These are phyloP conservation scores for Gymnosoma rotundatum DNA, from an alignment of 2,888 invertebrate genomes.

Conservation along the genomic window DNA sequence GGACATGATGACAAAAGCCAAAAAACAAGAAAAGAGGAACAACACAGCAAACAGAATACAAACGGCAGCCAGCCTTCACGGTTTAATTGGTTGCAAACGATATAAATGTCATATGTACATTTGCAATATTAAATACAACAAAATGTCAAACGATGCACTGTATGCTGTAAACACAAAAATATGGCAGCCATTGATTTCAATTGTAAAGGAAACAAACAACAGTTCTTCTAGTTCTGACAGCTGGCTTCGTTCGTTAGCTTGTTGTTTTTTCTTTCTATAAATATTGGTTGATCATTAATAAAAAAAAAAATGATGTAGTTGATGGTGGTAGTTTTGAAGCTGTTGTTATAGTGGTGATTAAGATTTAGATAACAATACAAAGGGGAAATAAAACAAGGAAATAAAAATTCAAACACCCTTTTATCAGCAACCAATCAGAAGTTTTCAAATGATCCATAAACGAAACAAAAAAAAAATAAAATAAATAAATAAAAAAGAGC, in stretches of 20 bases:
- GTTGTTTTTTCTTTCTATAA: neutral
- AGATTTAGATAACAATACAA: neutral
- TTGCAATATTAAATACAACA: constrained; percentile 60
- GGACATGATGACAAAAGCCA: constrained; percentile 57
- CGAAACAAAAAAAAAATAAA: neutral
- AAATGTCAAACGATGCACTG: constrained; percentile 72
- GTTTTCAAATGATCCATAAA: constrained; percentile 44
- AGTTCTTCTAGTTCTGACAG: constrained; percentile 66
- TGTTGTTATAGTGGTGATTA: constrained; percentile 70
- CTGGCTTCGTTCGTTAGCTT: constrained; percentile 69
- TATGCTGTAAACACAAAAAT: constrained; percentile 57
- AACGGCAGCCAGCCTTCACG: constrained; percentile 81
- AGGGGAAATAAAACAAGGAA: constrained; percentile 60
- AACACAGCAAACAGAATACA: constrained; percentile 35
- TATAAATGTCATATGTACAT: constrained; percentile 75
- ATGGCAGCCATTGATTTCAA: constrained; percentile 57
- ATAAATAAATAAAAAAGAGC: constrained; percentile 19
- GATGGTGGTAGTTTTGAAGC: constrained; percentile 43
- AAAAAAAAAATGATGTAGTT: constrained; percentile 49
- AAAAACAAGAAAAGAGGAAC: constrained; percentile 10
- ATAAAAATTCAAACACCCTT: constrained; percentile 59
- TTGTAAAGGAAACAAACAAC: constrained; percentile 47
- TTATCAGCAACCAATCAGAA: constrained; percentile 60
- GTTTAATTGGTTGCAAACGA: constrained; percentile 80
- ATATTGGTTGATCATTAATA: constrained; percentile 75